Evolutionary conservation across 1,140 invertebrate genomes (phyloP), one percentile per base, ranked within the genome.

Genomic region (Carposina sasakii): DNA sequence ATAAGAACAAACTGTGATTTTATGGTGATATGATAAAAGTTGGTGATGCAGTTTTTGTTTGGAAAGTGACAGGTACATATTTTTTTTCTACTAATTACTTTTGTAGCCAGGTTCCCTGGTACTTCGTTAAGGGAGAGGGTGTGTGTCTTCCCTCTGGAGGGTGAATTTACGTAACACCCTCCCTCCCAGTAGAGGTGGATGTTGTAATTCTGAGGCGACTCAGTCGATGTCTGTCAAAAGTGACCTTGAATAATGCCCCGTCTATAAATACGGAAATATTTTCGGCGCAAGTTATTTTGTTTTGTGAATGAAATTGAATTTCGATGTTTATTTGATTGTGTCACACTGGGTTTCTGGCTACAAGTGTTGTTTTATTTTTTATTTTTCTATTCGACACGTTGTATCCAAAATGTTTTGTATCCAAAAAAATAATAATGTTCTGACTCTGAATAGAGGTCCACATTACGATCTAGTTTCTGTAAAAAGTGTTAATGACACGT

Each of bases 1-100:
- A 75, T 81, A 83, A 66, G 75, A 82, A 84, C 76, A 73, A 81
- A 84, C 81, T 84, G 81, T 84, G 81, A 84, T 84, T 77, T 67
- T 71, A 69, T 78, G 76, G 81, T 84, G 78, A 84, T 84, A 83
- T 71, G 61, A 52, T 66, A 68, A 13, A 33, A 21, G 72, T 60
- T 63, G 79, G 68, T 65, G 65, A 62, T 70, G 67, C 73, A 75
- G 65, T 72, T 66, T 68, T 70, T n/a, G n/a, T n/a, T 73, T 67
- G 71, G 62, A 71, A 71, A 73, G 66, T 71, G 57, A 69, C 60
- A 81, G 77, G 77, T 82, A 72, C 66, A 67, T 47, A 46, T 31
- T 54, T 60, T 58, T 54, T 58, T 60, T 60, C 57, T 65, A 61
- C 60, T 60, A 67, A 63, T 71, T 63, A 68, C 57, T 62, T 55